phyloP scores from a whole-genome alignment of 2,113 vertebrate genomes.

The Cygnus buccinator region DNA sequence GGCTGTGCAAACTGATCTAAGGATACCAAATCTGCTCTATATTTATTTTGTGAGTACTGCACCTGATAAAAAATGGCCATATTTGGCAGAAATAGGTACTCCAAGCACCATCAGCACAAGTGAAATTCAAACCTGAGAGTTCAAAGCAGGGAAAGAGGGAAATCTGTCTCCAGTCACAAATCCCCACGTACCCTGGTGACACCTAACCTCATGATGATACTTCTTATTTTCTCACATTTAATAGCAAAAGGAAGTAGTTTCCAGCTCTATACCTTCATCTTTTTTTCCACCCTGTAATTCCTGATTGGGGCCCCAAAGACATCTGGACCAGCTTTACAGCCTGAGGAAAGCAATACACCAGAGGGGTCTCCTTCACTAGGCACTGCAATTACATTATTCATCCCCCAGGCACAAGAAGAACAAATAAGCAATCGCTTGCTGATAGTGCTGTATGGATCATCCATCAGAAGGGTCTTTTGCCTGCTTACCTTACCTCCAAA shows the following conservation, averaged over 20 bases:
- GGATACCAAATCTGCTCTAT: neutral
- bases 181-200: neutral
- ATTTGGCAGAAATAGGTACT: neutral
- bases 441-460: neutral
- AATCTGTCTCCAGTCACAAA: neutral
- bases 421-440: neutral
- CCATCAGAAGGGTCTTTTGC: neutral
- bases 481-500: neutral
- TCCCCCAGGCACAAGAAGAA: neutral
- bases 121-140: neutral
- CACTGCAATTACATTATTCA: neutral
- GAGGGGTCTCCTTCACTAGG: neutral
- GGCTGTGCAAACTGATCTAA: neutral
- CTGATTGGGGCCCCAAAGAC: neutral
- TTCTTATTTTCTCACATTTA: neutral
- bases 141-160: neutral
- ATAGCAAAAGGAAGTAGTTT: neutral
- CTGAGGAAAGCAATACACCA: slow-evolving; percentile 5
- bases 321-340: slow-evolving; percentile 1
- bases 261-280: neutral
- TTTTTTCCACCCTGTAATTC: neutral
- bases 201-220: neutral
- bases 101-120: neutral
- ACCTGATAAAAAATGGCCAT: neutral
- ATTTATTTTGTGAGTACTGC: neutral